A percentile compares a stretch with the other conserved stretches of the same genome.
Evolutionary conservation across 2,888 invertebrate species (phyloP).

Genomic region (Allacma fusca): DNA sequence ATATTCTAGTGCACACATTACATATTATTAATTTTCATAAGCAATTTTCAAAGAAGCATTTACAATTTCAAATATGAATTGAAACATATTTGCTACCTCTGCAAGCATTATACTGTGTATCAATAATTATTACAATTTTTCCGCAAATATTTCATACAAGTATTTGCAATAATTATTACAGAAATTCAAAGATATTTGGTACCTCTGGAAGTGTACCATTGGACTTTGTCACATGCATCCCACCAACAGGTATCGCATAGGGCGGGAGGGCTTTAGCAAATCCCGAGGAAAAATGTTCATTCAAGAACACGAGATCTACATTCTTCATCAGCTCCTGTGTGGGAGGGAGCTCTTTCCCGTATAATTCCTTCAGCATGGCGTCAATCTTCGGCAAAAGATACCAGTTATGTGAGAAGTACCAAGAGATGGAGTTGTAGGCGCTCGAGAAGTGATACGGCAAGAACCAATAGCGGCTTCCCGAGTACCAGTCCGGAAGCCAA

Average conservation of each 20-base stretch:
- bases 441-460: background rate
- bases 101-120: too few species aligned
- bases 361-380: background rate
- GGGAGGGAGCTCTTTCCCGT: background rate
- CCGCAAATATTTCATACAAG: too few species aligned
- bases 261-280: background rate
- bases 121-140: too few species aligned
- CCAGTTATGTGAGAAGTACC: background rate
- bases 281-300: background rate
- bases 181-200: too few species aligned
- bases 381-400: background rate
- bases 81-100: too few species aligned
- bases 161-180: too few species aligned
- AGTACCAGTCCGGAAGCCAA: conserved; percentile 48
- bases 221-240: background rate
- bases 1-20: too few species aligned
- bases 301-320: background rate
- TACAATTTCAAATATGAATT: too few species aligned
- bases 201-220: background rate
- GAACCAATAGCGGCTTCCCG: background rate
- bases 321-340: background rate
- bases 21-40: too few species aligned
- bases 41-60: too few species aligned
- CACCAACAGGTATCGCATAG: background rate
- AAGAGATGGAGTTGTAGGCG: background rate